Evolutionary conservation across 2,113 vertebrate genomes (phyloP), one percentile per base, ranked within the genome.

Genomic region (Gorilla gorilla): DNA sequence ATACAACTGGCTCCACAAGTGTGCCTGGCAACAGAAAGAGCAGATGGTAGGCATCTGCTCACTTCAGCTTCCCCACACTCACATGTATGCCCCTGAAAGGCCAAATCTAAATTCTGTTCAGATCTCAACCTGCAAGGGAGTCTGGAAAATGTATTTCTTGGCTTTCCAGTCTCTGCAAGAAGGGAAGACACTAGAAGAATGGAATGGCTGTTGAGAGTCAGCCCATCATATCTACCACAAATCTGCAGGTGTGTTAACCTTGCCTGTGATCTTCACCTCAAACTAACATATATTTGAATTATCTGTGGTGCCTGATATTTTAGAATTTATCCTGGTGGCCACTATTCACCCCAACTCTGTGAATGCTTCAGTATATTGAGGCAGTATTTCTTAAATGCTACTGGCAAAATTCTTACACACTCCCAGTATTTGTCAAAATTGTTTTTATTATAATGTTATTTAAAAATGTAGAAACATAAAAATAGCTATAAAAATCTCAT

Each of bases 391-490:
- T 64, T 75, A 61, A 96, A 78, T 1, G 5, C 35, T 73, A 73
- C 86, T 12, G 52, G 35, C 27, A 75, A 81, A 90, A 66, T 48
- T 17, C 43, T 66, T 91, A 85, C 22, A 93, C 72, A 25, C 6
- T 55, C 35, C 32, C 75, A 81, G 55, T 70, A 45, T 83, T 90
- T 27, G 23, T 66, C 8, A 38, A 88, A 68, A 93, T 79, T 84
- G 40, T 66, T 87, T 96, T 90, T 94, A 90, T 64, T 79, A 72
- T 59, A 50, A 61, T 64, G 18, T 83, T 96, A 70, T 88, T 97
- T 88, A 72, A 96, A 96, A 94, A 93, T 45, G 50, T 25, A 93
- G 75, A 76, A 94, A 68, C 88, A 95, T 78, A 59, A 93, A 96
- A 94, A 93, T 43, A 90, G 81, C 45, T 90, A 76, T 93, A 85